These are phyloP conservation scores for Elachura formosa DNA, from an alignment of 2,113 vertebrate genomes.

Conservation along the genomic window DNA sequence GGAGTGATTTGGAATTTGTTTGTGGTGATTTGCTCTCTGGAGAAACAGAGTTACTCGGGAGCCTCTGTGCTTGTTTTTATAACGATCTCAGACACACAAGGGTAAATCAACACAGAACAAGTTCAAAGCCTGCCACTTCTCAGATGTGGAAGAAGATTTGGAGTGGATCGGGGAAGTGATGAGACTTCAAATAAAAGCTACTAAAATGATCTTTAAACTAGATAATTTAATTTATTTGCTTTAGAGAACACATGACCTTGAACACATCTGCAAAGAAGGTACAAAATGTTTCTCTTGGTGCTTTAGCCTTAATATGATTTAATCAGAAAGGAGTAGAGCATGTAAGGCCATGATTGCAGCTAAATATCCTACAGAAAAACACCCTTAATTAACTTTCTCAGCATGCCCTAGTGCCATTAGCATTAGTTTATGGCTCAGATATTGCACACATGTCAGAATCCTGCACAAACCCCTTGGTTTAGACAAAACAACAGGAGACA, in stretches of 20 bases:
- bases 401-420: not conserved
- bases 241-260: not conserved
- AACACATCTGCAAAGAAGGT: not conserved
- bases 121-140: not conserved
- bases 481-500: not conserved
- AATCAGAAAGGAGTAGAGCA: not conserved
- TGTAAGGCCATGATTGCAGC: not conserved
- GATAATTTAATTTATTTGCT: not conserved
- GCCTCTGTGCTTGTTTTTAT: not conserved
- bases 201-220: not conserved
- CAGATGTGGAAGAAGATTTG: not conserved
- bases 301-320: not conserved
- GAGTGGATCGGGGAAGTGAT: not conserved
- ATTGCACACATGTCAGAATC: not conserved
- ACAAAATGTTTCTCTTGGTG: not conserved
- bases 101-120: not conserved
- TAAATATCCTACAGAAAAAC: not conserved
- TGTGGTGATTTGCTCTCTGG: not conserved
- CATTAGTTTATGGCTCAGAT: not conserved
- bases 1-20: not conserved
- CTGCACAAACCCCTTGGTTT: not conserved
- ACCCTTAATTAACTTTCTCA: not conserved
- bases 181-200: not conserved
- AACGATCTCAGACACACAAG: not conserved
- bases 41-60: not conserved